Conservation (phyloP, 1,140 invertebrate genomes). For the Brachionus koreanus region DNA sequence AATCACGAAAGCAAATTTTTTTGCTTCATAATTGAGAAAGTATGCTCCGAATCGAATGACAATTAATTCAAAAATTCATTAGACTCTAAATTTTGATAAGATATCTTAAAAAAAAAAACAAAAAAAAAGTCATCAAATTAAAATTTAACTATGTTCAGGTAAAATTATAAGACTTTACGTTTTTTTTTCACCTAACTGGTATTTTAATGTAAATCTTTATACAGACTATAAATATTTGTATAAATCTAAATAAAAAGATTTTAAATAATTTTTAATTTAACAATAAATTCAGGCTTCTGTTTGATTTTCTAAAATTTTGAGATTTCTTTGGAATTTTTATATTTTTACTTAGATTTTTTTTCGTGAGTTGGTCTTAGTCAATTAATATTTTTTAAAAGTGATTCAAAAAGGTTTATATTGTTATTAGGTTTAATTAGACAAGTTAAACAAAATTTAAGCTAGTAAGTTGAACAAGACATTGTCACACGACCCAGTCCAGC, state of each 20-base stretch:
- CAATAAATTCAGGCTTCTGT: not conserved
- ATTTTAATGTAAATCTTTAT: constrained; percentile 5
- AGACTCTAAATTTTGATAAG: not conserved
- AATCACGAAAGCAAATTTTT: not conserved
- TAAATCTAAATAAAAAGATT: constrained; percentile 5
- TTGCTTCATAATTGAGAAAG: not conserved
- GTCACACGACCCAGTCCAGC: not conserved
- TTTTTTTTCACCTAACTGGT: not conserved
- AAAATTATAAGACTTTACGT: not conserved
- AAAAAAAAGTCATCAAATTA: constrained; percentile 3
- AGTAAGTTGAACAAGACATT: not conserved
- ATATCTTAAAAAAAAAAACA: not conserved
- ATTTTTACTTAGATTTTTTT: not conserved
- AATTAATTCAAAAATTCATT: not conserved
- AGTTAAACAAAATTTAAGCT: constrained; percentile 13
- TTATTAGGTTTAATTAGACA: constrained; percentile 27
- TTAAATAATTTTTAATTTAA: constrained; percentile 13
- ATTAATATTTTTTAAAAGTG: constrained; percentile 35
- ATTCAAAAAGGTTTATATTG: constrained; percentile 21
- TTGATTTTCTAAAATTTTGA: not conserved
- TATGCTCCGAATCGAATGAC: not conserved
- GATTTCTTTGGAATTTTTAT: not conserved
- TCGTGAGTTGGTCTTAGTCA: constrained; percentile 16
- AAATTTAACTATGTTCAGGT: not conserved
- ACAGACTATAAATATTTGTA: constrained; percentile 3